Conservation (phyloP, 2,113 vertebrate species). For the Noturus placidus region DNA sequence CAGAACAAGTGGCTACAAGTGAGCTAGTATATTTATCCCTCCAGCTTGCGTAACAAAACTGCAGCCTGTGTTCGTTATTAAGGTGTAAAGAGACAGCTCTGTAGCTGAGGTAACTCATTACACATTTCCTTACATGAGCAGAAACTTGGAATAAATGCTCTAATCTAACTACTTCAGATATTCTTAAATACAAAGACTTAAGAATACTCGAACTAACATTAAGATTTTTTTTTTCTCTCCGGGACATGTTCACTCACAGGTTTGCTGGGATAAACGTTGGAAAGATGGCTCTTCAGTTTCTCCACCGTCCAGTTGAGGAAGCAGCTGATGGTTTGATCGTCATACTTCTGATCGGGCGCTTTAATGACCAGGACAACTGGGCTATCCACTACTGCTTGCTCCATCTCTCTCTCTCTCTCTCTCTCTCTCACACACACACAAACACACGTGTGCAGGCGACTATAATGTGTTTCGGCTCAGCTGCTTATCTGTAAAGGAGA, state of each 20-base stretch:
- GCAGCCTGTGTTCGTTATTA: too few relatives aligned
- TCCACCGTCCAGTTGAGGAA: slow-evolving; percentile 95
- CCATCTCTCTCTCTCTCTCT: slow-evolving; percentile 72
- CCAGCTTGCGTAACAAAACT: too few relatives aligned
- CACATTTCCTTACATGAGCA: background rate
- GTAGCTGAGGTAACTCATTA: too few relatives aligned
- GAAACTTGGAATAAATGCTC: background rate
- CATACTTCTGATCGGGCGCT: slow-evolving; percentile 95
- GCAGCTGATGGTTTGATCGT: slow-evolving; percentile 93
- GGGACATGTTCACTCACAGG: slow-evolving; percentile 75
- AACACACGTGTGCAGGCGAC: background rate
- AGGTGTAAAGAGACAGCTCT: too few relatives aligned
- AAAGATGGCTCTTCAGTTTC: slow-evolving; percentile 87
- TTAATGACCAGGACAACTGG: slow-evolving; percentile 92
- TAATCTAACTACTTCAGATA: background rate
- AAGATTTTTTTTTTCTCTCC: background rate
- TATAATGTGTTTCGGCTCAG: background rate
- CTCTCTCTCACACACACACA: background rate
- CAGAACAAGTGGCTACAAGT: background rate
- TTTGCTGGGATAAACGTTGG: slow-evolving; percentile 89
- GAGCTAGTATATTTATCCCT: too few relatives aligned
- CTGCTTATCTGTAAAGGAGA: background rate
- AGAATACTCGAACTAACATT: too few relatives aligned
- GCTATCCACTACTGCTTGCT: slow-evolving; percentile 77
- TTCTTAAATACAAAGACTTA: background rate